Evolutionary conservation across 64 coral and sea anemone genomes (phyloP), one percentile per base, ranked within the genome.

Genomic region (Acropora yongei): DNA sequence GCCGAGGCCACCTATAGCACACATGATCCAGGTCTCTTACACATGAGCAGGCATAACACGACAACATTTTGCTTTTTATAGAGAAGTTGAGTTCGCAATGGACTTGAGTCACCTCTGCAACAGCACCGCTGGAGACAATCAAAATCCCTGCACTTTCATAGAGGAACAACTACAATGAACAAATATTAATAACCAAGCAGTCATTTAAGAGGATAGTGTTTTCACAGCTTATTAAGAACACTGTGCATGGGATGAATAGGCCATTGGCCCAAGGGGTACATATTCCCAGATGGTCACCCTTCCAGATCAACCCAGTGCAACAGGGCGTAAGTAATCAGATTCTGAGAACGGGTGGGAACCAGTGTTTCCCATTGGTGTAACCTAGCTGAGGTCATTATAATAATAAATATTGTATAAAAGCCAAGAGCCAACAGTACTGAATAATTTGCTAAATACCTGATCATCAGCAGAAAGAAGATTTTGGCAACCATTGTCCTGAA

Each of bases 101-200:
- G 68, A 71, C 10, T 41, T 63, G 45, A 13, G 42, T 67, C 84
- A 99, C 97, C 97, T 99, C 97, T 82, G 91, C 83, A 75, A 90
- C 90, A 13, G 97, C 88, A 17, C 94, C 92, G 72, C 97, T 99
- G 14, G 88, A 93, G 43, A 92, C 97, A 67, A 99, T 92, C 13
- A 99, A 85, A 82, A 99, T 93, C 13, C 97, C 97, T 86, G 94
- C 94, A 94, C 91, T 96, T 94, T 99, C 97, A 84, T 99, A 99
- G 4, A 99, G 68, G 87, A 99, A 99, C 75, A 99, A 81, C 88
- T 95, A 45, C 18, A 74, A 74, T 11, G 51, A 84, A 86, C 30
- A 30, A 30, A 17, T 55, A 58, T 17, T 13, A 72, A 68, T 9
- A 42, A 72, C 10, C 13, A 13, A 55, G 10, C 43, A 76, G 12